Conservation (phyloP, 2,797 vertebrate genomes). For the Oryzias dopingdopingensis region DNA sequence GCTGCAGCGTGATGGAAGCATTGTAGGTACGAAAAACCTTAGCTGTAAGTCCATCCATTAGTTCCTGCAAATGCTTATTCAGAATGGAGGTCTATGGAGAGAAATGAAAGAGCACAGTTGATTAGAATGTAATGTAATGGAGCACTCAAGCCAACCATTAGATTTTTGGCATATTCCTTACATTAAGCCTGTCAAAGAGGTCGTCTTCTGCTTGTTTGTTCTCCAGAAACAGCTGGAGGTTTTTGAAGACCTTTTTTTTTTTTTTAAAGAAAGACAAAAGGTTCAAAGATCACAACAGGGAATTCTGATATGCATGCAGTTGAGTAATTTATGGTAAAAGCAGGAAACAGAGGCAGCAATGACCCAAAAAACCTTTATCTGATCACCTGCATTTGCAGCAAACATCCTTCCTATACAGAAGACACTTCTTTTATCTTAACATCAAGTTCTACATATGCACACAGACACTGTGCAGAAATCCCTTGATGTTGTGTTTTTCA, state of each 20-base stretch:
- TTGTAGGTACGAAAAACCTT: conserved; percentile 98
- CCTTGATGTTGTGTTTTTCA: no score
- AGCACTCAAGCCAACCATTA: not conserved
- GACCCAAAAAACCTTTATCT: conserved; percentile 57
- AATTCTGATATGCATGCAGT: conserved; percentile 4
- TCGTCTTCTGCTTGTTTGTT: conserved; percentile 96
- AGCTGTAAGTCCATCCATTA: conserved; percentile 96
- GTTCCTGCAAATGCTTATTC: conserved; percentile 97
- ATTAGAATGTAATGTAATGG: no score
- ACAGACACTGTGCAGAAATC: conserved; percentile 3
- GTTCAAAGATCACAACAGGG: not conserved
- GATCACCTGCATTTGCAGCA: conserved; percentile 62
- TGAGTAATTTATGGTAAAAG: conserved; percentile 35
- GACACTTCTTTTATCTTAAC: conserved; percentile 30
- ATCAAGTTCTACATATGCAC: conserved; percentile 17
- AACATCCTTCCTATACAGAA: conserved; percentile 52
- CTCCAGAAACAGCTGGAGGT: conserved; percentile 96
- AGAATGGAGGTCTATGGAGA: conserved; percentile 88
- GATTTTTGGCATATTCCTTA: conserved; percentile 65
- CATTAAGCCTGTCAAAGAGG: conserved; percentile 95
- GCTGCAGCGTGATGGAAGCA: conserved; percentile 94
- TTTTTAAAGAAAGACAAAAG: not conserved
- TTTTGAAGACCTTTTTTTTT: conserved; percentile 89
- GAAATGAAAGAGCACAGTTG: not conserved
- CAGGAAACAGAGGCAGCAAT: conserved; percentile 66